These are phyloP conservation scores for Oryctolagus cuniculus DNA, from an alignment of 2,113 vertebrate genomes.

Conservation along the genomic window mOryCun1.1 NC_091451.1:34015001-34015500, in stretches of 20 bases:
- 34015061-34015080: not conserved
- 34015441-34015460: too few species aligned
- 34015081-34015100: accelerated
- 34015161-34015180: not conserved
- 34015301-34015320: not conserved
- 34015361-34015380: too few species aligned
- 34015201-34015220: not conserved
- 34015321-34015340: too few species aligned
- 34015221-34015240: not conserved
- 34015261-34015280: not conserved
- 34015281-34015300: not conserved
- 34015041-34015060: not conserved
- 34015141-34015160: not conserved
- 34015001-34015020: not conserved
- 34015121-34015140: not conserved
- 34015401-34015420: too few species aligned
- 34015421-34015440: too few species aligned
- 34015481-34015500: too few species aligned
- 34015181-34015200: not conserved
- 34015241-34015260: not conserved
- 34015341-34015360: too few species aligned
- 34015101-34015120: not conserved
- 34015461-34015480: too few species aligned
- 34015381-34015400: too few species aligned
- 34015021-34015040: not conserved